Evolutionary conservation across 1,140 invertebrate genomes (phyloP).

Genomic region (Brachionus paranguensis): DNA sequence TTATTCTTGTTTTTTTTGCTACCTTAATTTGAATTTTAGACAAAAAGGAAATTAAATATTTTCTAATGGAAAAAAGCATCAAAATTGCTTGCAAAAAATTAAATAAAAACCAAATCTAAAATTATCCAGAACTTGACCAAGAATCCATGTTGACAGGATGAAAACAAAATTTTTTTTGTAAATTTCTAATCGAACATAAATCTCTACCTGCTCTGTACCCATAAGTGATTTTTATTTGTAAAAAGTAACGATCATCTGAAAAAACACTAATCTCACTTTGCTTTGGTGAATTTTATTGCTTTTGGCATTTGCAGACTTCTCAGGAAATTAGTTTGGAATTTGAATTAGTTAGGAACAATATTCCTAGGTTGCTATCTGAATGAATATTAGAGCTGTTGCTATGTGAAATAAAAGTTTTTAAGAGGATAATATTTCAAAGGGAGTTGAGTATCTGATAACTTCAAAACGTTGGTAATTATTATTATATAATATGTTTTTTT

Average conservation of each 20-base stretch:
- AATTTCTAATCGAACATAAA: neutral
- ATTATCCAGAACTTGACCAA: neutral
- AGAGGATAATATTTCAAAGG: neutral
- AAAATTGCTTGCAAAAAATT: neutral
- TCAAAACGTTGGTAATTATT: neutral
- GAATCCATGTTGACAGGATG: neutral
- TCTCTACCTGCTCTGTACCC: neutral
- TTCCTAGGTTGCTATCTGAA: neutral
- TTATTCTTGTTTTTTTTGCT: neutral
- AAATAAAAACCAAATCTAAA: neutral
- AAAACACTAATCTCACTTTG: neutral
- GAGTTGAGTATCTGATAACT: neutral
- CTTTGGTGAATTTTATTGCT: neutral
- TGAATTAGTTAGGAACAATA: neutral
- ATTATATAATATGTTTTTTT: neutral
- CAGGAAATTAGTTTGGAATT: neutral
- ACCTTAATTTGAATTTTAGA: neutral
- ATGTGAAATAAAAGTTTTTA: neutral
- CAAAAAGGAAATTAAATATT: neutral
- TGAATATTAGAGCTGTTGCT: neutral
- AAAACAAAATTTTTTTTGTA: neutral
- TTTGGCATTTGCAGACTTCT: neutral
- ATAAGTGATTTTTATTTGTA: neutral
- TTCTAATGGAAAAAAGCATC: neutral
- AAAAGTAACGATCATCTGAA: neutral